A percentile compares a stretch with the other conserved stretches of the same genome.
Evolutionary conservation across 2,113 vertebrate species (phyloP).

Genomic region (Pan paniscus): DNA sequence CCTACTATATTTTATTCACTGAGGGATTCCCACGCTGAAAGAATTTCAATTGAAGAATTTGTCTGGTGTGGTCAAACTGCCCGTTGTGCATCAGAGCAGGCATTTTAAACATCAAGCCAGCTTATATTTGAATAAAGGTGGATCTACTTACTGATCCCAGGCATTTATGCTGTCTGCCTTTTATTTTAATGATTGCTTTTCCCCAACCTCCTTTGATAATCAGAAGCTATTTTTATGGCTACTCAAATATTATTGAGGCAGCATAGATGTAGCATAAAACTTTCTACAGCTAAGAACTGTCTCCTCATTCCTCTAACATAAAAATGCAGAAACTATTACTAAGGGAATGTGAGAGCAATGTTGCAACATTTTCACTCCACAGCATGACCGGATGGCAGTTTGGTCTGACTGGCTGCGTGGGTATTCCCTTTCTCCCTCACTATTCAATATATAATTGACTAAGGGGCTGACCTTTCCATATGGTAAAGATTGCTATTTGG

Average conservation of each 20-base stretch:
- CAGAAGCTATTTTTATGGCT: slow-evolving; percentile 22
- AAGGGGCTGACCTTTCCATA: neutral
- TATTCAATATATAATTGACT: neutral
- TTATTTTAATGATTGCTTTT: slow-evolving; percentile 53
- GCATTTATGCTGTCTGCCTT: slow-evolving; percentile 51
- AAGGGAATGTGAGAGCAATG: neutral
- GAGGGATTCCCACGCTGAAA: neutral
- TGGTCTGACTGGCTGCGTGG: neutral
- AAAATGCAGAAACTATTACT: neutral
- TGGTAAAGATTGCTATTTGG: neutral
- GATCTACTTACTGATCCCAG: slow-evolving; percentile 51
- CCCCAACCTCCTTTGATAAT: neutral
- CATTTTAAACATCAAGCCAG: slow-evolving; percentile 41
- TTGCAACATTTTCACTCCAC: neutral
- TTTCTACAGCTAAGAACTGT: neutral
- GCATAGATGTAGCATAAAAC: neutral
- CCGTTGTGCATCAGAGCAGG: neutral
- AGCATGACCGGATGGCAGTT: neutral
- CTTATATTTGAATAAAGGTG: slow-evolving; percentile 43
- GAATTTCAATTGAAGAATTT: slow-evolving; percentile 43
- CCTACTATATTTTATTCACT: slow-evolving; percentile 28
- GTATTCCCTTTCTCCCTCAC: neutral
- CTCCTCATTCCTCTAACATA: neutral
- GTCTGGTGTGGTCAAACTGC: neutral
- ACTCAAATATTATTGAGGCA: neutral